These are phyloP conservation scores for Cydia pomonella DNA, from an alignment of 1,140 invertebrate species.

Conservation along the genomic window DNA sequence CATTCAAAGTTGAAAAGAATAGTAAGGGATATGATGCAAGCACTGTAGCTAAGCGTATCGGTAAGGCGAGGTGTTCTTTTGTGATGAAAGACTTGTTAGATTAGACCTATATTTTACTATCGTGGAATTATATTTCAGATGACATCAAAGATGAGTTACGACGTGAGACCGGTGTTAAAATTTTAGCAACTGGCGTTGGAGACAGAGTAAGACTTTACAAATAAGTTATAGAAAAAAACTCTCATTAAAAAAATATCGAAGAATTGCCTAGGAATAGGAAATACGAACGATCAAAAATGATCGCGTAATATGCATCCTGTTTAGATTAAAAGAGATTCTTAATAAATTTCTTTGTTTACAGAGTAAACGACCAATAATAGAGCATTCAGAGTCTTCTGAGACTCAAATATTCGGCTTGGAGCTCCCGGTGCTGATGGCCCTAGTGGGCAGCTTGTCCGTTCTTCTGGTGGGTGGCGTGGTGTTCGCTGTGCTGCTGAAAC, in stretches of 20 bases:
- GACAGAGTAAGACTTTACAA: conserved; percentile 84
- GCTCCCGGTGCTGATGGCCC: conserved; percentile 79
- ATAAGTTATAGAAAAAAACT: neutral
- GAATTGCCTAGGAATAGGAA: no score
- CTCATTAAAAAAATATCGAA: no score
- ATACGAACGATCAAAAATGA: no score
- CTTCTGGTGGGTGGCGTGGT: conserved; percentile 85
- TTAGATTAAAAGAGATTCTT: neutral
- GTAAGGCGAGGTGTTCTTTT: conserved; percentile 70
- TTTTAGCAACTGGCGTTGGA: conserved; percentile 89
- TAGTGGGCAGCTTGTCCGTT: conserved; percentile 80
- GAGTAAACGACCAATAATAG: conserved; percentile 65
- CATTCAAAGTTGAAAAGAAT: conserved; percentile 91
- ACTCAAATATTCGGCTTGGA: conserved; percentile 80
- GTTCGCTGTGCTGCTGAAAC: conserved; percentile 87
- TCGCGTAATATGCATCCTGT: neutral
- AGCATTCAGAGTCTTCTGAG: conserved; percentile 48
- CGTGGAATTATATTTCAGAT: conserved; percentile 81
- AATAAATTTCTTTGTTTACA: no score
- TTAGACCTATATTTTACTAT: neutral
- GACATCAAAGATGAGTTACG: conserved; percentile 83
- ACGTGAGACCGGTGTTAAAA: conserved; percentile 82
- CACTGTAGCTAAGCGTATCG: conserved; percentile 87
- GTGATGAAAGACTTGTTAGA: neutral
- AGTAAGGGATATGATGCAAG: conserved; percentile 85